phyloP scores from a whole-genome alignment of 2,888 invertebrate genomes.

The Ypsolopha scabrella region DNA sequence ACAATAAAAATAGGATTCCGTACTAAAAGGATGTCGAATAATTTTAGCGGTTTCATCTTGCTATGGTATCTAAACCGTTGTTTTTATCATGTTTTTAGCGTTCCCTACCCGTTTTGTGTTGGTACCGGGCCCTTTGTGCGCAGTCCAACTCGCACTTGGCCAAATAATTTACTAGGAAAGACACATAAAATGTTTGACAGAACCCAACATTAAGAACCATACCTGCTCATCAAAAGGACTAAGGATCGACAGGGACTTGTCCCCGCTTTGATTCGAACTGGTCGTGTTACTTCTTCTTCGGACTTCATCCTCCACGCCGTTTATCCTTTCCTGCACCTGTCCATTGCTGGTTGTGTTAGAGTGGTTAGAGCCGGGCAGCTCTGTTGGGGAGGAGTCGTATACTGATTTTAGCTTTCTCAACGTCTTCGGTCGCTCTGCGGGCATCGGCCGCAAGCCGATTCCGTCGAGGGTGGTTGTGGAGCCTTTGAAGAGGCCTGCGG shows the following conservation, averaged over 20 bases:
- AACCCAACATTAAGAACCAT: slow-evolving; percentile 12
- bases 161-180: no score
- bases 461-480: slow-evolving; percentile 79
- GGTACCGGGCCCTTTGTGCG: no score
- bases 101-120: no score
- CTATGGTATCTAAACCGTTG: no score
- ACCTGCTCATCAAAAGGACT: slow-evolving; percentile 90
- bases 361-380: slow-evolving; percentile 31
- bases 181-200: neutral
- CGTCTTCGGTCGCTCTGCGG: slow-evolving; percentile 80
- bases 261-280: slow-evolving; percentile 53
- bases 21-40: no score
- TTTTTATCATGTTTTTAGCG: no score
- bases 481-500: slow-evolving; percentile 84
- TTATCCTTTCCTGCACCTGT: slow-evolving; percentile 40
- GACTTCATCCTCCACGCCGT: slow-evolving; percentile 63
- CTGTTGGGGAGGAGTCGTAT: slow-evolving; percentile 71
- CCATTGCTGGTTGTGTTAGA: slow-evolving; percentile 54
- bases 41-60: no score
- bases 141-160: no score
- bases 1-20: no score
- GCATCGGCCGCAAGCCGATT: slow-evolving; percentile 70
- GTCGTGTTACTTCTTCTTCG: slow-evolving; percentile 53
- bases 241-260: slow-evolving; percentile 71
- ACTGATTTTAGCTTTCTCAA: slow-evolving; percentile 80